phyloP scores from a whole-genome alignment of 1,140 invertebrate genomes.

The Leptinotarsa undecemlineata region DNA sequence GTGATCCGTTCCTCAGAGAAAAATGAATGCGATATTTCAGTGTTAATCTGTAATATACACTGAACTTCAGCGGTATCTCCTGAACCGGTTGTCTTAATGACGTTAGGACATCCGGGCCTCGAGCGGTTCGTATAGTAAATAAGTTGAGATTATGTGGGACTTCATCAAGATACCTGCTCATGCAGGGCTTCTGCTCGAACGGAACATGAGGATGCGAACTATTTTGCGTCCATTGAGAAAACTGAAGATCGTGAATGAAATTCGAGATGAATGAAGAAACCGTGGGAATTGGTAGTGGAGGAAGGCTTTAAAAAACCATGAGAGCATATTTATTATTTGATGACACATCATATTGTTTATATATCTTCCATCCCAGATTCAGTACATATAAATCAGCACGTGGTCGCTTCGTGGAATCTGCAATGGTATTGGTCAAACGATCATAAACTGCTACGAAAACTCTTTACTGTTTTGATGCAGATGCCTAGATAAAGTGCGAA shows the following conservation, averaged over 20 bases:
- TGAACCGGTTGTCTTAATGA: constrained; percentile 17
- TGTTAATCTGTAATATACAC: constrained; percentile 19
- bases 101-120: constrained; percentile 19
- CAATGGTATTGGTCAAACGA: too few species aligned
- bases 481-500: too few species aligned
- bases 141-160: neutral
- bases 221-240: constrained; percentile 1
- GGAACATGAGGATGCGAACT: neutral
- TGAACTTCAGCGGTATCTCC: constrained; percentile 8
- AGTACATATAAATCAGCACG: too few species aligned
- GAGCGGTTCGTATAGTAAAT: constrained; percentile 1
- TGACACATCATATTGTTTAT: too few species aligned
- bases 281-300: neutral
- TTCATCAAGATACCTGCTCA: neutral
- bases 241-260: neutral
- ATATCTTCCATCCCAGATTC: too few species aligned
- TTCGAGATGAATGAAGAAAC: neutral
- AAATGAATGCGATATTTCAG: neutral
- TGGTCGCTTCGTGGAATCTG: too few species aligned
- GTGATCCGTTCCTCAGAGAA: neutral
- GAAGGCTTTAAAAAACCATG: too few species aligned
- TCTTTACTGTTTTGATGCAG: too few species aligned
- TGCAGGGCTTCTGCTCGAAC: neutral
- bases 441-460: too few species aligned
- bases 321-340: too few species aligned